Evolutionary conservation across 2,797 vertebrate species (phyloP).

Genomic region (Gymnoscopelus microlampas): DNA sequence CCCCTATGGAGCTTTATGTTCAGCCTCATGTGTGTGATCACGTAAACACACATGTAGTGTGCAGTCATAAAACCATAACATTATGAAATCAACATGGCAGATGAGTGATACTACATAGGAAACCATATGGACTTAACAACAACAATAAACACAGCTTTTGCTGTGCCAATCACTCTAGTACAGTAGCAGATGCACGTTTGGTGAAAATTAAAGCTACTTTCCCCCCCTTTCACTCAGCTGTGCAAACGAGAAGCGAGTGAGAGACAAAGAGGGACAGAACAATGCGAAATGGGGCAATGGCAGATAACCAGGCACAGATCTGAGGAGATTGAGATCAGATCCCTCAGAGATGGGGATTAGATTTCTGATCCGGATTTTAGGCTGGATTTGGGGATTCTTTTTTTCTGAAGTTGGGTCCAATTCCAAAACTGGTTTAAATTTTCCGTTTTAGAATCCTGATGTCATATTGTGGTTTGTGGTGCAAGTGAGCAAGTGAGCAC

Average conservation of each 20-base stretch:
- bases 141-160: constrained; percentile 61
- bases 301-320: constrained; percentile 54
- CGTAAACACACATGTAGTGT: constrained; percentile 1
- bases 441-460: constrained; percentile 19
- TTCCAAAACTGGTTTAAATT: constrained; percentile 51
- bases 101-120: constrained; percentile 58
- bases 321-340: constrained; percentile 54
- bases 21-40: no score
- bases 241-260: constrained; percentile 45
- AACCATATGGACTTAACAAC: constrained; percentile 71
- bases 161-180: constrained; percentile 62
- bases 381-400: constrained; percentile 64
- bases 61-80: constrained; percentile 36
- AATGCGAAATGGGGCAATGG: constrained; percentile 49
- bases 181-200: constrained; percentile 68
- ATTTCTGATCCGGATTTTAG: constrained; percentile 69
- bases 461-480: constrained; percentile 47
- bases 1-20: no score
- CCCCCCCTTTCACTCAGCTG: constrained; percentile 49
- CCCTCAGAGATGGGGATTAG: constrained; percentile 69
- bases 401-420: constrained; percentile 42
- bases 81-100: constrained; percentile 56
- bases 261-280: constrained; percentile 26
- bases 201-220: constrained; percentile 55
- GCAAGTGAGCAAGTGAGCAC: no score